Evolutionary conservation across 2,888 invertebrate genomes (phyloP).

Genomic region (Dioctria linearis): DNA sequence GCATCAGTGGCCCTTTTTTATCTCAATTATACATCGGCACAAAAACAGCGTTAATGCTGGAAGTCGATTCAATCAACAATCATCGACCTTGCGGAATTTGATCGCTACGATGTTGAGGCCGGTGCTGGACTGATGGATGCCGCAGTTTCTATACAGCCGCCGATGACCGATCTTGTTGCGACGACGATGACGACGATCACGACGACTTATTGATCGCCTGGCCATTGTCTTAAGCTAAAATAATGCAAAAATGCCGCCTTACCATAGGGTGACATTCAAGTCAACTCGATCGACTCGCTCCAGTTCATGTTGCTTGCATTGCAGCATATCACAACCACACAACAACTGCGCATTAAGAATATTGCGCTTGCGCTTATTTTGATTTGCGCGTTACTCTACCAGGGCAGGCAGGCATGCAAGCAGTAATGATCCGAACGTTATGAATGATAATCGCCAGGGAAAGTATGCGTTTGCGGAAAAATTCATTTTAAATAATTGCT

Average conservation of each 20-base stretch:
- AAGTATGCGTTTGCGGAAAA: constrained; percentile 26
- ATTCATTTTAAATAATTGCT: constrained; percentile 9
- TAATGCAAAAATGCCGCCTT: constrained; percentile 63
- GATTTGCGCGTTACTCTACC: neutral
- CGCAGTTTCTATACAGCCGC: neutral
- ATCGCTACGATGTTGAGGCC: constrained; percentile 57
- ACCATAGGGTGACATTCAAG: constrained; percentile 56
- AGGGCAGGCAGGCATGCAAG: neutral
- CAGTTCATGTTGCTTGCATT: constrained; percentile 20
- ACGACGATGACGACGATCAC: neutral
- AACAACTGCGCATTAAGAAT: no score
- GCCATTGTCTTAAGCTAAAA: constrained; percentile 60
- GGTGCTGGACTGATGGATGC: neutral
- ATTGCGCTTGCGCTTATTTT: constrained; percentile 10
- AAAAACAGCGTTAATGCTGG: constrained; percentile 58
- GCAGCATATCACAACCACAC: neutral
- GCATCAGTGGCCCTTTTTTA: constrained; percentile 60
- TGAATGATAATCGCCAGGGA: constrained; percentile 42
- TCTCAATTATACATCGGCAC: constrained; percentile 62
- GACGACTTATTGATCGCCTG: constrained; percentile 48
- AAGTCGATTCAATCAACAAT: constrained; percentile 58
- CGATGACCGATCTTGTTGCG: neutral
- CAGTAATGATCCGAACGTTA: constrained; percentile 46
- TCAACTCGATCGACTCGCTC: constrained; percentile 11
- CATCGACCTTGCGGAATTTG: constrained; percentile 63